phyloP scores from a whole-genome alignment of 2,888 invertebrate genomes.

The Ephialtes manifestator region DNA sequence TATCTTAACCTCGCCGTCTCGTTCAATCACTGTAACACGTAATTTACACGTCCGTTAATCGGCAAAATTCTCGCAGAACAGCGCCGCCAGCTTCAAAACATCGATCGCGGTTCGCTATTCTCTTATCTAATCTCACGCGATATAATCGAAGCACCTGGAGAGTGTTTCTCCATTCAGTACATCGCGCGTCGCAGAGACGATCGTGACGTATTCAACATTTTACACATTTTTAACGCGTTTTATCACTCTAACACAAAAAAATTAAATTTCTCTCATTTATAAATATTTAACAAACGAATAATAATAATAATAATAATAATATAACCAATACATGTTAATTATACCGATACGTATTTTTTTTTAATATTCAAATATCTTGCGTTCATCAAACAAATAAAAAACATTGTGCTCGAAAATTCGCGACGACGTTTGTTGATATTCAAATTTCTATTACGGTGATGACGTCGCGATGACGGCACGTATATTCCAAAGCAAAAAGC shows the following conservation, averaged over 20 bases:
- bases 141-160: constrained; percentile 54
- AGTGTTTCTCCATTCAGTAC: constrained; percentile 49
- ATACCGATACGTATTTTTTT: background rate
- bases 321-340: background rate
- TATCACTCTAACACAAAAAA: background rate
- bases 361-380: background rate
- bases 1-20: constrained; percentile 14
- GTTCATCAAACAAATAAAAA: constrained; percentile 22
- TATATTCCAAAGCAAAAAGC: constrained; percentile 25
- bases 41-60: constrained; percentile 10
- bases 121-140: constrained; percentile 68
- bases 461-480: constrained; percentile 42
- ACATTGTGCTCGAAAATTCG: constrained; percentile 43
- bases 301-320: background rate
- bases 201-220: background rate
- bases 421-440: constrained; percentile 26
- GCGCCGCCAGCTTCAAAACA: constrained; percentile 21
- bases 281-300: background rate
- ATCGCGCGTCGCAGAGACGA: background rate
- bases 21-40: background rate
- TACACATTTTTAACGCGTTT: background rate
- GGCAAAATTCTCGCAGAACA: constrained; percentile 6
- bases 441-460: constrained; percentile 54
- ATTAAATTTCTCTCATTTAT: background rate
- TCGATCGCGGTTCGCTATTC: constrained; percentile 48